Evolutionary conservation across 2,888 invertebrate species (phyloP).

Genomic region (Nephrotoma guestfalica): DNA sequence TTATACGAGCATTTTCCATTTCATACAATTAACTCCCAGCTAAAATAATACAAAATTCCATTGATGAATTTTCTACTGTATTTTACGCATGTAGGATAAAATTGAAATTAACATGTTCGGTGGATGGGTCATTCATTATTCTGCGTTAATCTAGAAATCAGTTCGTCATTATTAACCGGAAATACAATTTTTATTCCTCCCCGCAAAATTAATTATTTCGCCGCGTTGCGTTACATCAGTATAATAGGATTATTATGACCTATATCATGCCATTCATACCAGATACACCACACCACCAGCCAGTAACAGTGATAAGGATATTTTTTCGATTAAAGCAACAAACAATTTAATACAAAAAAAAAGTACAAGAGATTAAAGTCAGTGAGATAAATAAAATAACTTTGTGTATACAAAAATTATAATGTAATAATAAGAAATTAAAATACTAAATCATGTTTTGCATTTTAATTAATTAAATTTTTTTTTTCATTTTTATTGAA

Average conservation of each 20-base stretch:
- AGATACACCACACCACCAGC: not conserved
- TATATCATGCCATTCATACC: not conserved
- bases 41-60: not conserved
- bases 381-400: not conserved
- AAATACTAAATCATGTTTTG: not conserved
- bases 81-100: not conserved
- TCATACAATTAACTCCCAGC: not conserved
- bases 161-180: too few species aligned
- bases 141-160: not conserved
- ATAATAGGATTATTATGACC: not conserved
- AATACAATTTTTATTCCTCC: too few species aligned
- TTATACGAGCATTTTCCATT: too few species aligned
- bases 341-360: not conserved
- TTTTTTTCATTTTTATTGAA: not conserved
- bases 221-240: too few species aligned
- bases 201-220: too few species aligned
- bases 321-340: not conserved
- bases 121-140: not conserved
- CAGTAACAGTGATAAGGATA: not conserved
- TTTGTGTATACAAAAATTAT: not conserved
- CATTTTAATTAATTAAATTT: not conserved
- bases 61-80: not conserved
- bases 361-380: not conserved
- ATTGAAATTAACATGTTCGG: not conserved
- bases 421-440: not conserved